Evolutionary conservation across 2,113 vertebrate species (phyloP), one percentile per base, ranked within the genome.

Genomic region (Atherinomorus stipes): DNA sequence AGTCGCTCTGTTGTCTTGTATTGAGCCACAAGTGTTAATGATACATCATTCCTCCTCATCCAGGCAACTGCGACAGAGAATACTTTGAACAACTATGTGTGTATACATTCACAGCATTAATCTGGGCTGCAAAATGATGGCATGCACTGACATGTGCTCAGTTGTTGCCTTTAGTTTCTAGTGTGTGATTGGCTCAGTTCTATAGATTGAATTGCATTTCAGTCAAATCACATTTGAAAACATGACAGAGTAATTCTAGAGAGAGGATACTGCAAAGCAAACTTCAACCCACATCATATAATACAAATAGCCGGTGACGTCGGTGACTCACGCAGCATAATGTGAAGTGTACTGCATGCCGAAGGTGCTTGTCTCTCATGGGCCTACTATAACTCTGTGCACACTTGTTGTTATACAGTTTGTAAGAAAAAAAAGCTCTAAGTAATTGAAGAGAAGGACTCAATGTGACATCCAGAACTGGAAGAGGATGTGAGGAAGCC

Each of bases 41-140:
- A 88, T 81, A 58, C 70, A 88, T 85, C 78, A 67, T 76, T 74
- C 67, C 31, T 67, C 69, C 38, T 22, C 40, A 72, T 69, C 26
- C 65, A 44, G 37, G 67, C 62, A 52, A 66, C 31, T 51, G 70
- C 86, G 78, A 84, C 65, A 77, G 76, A 64, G 53, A 81, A 82
- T 76, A 86, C 79, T 76, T 81, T 76, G 59, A 82, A 87, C 63
- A 67, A 63, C 57, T 42, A 9, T 11, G 28, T 37, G 64, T 57
- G 40, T 81, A 21, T 67, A 70, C 44, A 50, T 80, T 80, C 64
- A 49, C 52, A 72, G 49, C 78, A 82, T 85, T 83, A 82, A 85
- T 85, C 61, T 50, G 18, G 0, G 19, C 69, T 74, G 64, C 60
- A 72, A 23, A 67, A 50, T 65, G 53, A 59, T 57, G 23, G 64